phyloP scores from a whole-genome alignment of 2,888 invertebrate genomes.

The Troides aeacus region DNA sequence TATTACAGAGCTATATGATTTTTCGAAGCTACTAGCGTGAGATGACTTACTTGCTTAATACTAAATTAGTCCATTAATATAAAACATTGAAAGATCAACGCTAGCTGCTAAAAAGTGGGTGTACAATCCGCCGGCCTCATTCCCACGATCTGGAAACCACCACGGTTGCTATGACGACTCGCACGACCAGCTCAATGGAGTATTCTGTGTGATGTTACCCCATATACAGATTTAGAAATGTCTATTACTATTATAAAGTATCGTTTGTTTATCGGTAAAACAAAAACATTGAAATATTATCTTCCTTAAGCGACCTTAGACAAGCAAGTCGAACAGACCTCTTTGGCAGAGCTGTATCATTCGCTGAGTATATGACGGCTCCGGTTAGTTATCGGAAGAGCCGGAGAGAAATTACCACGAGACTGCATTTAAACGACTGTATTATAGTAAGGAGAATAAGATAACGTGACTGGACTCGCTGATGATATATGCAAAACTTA shows the following conservation, averaged over 20 bases:
- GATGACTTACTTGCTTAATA: too few species aligned
- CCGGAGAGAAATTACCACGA: conserved; percentile 25
- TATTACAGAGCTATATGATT: too few species aligned
- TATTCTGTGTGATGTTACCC: too few species aligned
- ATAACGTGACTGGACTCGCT: conserved; percentile 21
- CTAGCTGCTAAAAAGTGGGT: conserved; percentile 13
- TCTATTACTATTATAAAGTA: too few species aligned
- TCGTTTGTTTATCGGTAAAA: too few species aligned
- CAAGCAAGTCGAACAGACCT: too few species aligned
- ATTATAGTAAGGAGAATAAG: conserved; percentile 21
- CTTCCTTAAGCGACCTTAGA: too few species aligned
- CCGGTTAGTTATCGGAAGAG: conserved; percentile 13
- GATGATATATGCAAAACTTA: conserved; percentile 9
- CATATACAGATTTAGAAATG: too few species aligned
- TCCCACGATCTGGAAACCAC: conserved; percentile 22
- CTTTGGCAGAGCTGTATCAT: neutral
- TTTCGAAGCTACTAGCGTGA: too few species aligned
- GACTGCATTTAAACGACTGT: conserved; percentile 23
- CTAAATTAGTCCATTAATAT: neutral
- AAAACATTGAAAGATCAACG: neutral
- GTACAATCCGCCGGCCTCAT: conserved; percentile 10
- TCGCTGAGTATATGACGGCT: conserved; percentile 7
- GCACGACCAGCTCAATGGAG: too few species aligned
- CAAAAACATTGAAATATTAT: too few species aligned
- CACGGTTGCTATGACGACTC: conserved; percentile 1